phyloP scores from a whole-genome alignment of 1,140 invertebrate species.

The Proales similis region DNA sequence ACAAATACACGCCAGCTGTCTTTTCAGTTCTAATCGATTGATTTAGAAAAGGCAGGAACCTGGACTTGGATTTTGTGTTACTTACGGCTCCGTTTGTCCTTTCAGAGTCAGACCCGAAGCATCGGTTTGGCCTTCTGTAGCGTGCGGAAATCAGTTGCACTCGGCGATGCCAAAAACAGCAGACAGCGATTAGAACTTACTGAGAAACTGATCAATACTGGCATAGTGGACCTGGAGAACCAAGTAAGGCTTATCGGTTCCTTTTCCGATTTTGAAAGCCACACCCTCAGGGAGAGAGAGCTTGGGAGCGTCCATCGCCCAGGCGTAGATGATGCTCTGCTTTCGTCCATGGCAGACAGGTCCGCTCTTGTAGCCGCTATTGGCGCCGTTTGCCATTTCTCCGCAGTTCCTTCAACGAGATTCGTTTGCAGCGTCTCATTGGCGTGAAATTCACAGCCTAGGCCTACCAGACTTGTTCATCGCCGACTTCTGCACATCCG shows the following conservation, averaged over 20 bases:
- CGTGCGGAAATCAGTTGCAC: background rate
- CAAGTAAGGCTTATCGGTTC: conserved; percentile 56
- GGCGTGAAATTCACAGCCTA: conserved; percentile 47
- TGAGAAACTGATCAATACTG: conserved; percentile 57
- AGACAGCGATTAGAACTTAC: background rate
- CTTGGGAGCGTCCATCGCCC: conserved; percentile 85
- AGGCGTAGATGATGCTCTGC: conserved; percentile 77
- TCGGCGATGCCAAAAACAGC: background rate
- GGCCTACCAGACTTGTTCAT: conserved; percentile 71
- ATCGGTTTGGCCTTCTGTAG: conserved; percentile 17
- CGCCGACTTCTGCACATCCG: conserved; percentile 71
- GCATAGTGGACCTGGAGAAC: conserved; percentile 87
- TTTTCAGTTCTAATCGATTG: background rate
- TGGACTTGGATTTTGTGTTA: background rate
- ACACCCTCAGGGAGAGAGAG: conserved; percentile 69
- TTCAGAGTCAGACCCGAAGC: conserved; percentile 22
- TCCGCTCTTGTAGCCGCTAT: conserved; percentile 39
- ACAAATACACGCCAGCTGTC: conserved; percentile 72
- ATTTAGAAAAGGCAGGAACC: background rate
- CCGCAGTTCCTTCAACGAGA: conserved; percentile 49
- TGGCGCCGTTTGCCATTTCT: conserved; percentile 43
- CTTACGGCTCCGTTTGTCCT: conserved; percentile 5
- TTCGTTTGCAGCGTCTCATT: background rate
- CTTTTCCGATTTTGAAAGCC: conserved; percentile 59
- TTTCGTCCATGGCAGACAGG: conserved; percentile 42